Base-by-base conservation (phyloP, 2,888 invertebrate genomes). In the Baccha elongata region DNA sequence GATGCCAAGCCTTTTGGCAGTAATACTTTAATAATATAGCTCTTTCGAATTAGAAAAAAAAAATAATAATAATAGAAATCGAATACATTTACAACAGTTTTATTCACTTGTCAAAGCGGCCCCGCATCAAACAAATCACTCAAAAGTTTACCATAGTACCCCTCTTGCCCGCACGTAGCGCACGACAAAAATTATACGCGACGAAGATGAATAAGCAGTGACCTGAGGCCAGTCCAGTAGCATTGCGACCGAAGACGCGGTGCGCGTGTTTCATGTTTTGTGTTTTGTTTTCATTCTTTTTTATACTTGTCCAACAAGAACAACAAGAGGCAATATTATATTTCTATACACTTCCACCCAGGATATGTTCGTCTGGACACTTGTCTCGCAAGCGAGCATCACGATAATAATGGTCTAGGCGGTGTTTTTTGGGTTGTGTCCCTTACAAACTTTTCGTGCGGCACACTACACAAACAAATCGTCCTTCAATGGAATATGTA, bases 281-380 rank as follows among this genome's bases (percentile, higher is more conserved):
- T n/a, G n/a, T n/a, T n/a, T n/a, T n/a, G n/a, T n/a, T n/a, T n/a
- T n/a, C n/a, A n/a, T 40, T 40, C 58, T 15, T 69, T 60, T 53
- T n/a, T n/a, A n/a, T 48, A 64, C 48, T 55, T 64, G 53, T 68
- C 35, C 74, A 55, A 69, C 80, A 75, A 65, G 62, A 26, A 29
- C 42, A 44, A 64, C 76, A 40, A 46, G 62, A 8, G 76, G 46
- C 52, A 55, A 46, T 50, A n/a, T 17, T n/a, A 52, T 40, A 13
- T 37, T 35, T 19, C 8, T 26, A 0, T 17, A 26, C 42, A 42
- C 69, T 65, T 81, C 76, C 76, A 76, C 68, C 78, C 83, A 83
- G 78, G 78, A 83, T 78, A 83, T 78, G 72, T 72, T 15, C 62
- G 83, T 83, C 78, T 78, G 78, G 78, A 62, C 78, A 78, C 83